These are phyloP conservation scores for Harpegnathos saltator DNA, from an alignment of 1,140 invertebrate genomes.

Conservation along the genomic window DNA sequence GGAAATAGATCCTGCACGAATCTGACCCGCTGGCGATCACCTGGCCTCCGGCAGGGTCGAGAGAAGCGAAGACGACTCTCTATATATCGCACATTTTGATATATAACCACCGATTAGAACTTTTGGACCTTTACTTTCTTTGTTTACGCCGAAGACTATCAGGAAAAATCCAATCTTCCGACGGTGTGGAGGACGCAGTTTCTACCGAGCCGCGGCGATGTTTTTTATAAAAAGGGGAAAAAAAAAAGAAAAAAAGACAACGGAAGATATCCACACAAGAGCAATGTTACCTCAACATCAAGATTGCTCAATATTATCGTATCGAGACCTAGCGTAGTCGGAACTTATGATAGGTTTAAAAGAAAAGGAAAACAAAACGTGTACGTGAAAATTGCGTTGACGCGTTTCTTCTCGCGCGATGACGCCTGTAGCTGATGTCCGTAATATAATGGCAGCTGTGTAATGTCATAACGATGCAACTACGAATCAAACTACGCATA, in stretches of 20 bases:
- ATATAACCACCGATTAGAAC: slow-evolving; percentile 13
- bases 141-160: slow-evolving; percentile 59
- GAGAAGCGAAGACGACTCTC: slow-evolving; percentile 10
- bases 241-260: slow-evolving; percentile 47
- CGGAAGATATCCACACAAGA: slow-evolving; percentile 41
- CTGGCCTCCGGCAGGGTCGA: not conserved
- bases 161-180: slow-evolving; percentile 62
- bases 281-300: slow-evolving; percentile 66
- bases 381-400: slow-evolving; percentile 32
- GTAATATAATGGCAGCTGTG: not conserved
- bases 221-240: slow-evolving; percentile 48
- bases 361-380: not conserved
- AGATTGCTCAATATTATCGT: slow-evolving; percentile 66
- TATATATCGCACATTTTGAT: slow-evolving; percentile 62
- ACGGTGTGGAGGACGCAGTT: slow-evolving; percentile 38
- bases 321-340: slow-evolving; percentile 58
- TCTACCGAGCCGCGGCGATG: slow-evolving; percentile 60
- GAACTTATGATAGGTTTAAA: slow-evolving; percentile 56
- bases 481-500: slow-evolving; percentile 30
- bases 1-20: slow-evolving; percentile 23
- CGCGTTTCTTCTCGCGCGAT: slow-evolving; percentile 40
- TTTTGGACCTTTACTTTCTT: slow-evolving; percentile 40
- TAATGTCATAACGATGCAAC: slow-evolving; percentile 12
- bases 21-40: slow-evolving; percentile 4
- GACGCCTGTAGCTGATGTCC: slow-evolving; percentile 11